These are phyloP conservation scores for Callosobruchus maculatus DNA, from an alignment of 2,888 invertebrate species.

Conservation along the genomic window DNA sequence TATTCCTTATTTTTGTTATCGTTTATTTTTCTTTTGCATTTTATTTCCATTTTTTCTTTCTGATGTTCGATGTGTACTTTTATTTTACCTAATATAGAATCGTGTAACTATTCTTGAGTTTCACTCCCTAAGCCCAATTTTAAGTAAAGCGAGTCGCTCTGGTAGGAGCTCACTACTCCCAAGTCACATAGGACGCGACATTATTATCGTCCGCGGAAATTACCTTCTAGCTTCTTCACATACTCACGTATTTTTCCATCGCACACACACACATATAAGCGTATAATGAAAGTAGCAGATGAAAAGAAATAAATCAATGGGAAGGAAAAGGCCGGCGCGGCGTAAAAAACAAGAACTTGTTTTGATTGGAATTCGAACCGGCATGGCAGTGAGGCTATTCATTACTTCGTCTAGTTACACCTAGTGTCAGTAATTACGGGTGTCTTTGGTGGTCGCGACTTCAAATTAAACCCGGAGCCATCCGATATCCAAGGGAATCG, in stretches of 20 bases:
- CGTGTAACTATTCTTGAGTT: too few species aligned
- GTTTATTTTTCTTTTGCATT: too few species aligned
- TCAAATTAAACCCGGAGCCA: not conserved
- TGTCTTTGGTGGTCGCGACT: not conserved
- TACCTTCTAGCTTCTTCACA: not conserved
- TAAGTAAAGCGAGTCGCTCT: too few species aligned
- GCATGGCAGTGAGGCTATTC: not conserved
- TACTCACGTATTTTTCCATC: not conserved
- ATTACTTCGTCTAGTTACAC: not conserved
- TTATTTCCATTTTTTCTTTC: too few species aligned
- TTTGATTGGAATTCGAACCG: not conserved
- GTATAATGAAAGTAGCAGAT: not conserved
- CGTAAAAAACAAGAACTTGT: not conserved
- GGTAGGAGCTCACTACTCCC: too few species aligned
- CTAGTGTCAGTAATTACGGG: not conserved
- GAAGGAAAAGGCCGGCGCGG: not conserved
- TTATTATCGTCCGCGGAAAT: too few species aligned
- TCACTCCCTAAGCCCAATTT: too few species aligned
- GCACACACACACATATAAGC: not conserved
- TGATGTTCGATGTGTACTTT: too few species aligned
- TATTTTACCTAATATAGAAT: too few species aligned
- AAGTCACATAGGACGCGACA: too few species aligned
- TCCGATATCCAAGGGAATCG: not conserved
- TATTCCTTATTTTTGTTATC: too few species aligned
- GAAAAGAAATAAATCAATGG: not conserved